Conservation (phyloP, 2,113 vertebrate genomes). For the Tenrec ecaudatus region DNA sequence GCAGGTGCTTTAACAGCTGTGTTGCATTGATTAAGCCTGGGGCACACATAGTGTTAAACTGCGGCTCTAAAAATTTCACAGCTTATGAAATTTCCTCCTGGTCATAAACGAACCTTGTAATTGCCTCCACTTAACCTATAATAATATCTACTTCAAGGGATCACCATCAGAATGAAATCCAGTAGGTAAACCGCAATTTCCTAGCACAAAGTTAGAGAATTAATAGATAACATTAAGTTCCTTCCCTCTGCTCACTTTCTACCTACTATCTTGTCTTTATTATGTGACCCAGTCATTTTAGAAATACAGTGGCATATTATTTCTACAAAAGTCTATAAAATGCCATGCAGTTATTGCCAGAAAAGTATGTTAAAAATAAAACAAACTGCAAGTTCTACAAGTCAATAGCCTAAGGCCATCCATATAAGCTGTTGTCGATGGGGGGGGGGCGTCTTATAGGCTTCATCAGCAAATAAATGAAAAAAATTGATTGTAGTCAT, state of each 20-base stretch:
- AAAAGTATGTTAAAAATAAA: neutral
- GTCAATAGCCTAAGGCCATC: neutral
- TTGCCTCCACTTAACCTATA: neutral
- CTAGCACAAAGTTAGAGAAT: neutral
- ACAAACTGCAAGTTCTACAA: neutral
- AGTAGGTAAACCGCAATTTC: neutral
- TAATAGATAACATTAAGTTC: neutral
- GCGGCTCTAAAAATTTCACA: neutral
- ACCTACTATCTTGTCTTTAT: too few relatives aligned
- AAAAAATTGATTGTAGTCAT: neutral
- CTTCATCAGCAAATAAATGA: neutral
- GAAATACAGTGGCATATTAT: neutral
- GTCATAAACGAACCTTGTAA: neutral
- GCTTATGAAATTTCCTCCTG: neutral
- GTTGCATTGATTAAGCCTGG: neutral
- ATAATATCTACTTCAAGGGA: neutral
- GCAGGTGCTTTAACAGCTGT: neutral
- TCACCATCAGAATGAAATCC: neutral
- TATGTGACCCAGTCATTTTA: too few relatives aligned
- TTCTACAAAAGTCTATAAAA: neutral
- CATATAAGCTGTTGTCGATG: neutral
- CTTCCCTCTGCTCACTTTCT: neutral
- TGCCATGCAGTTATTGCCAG: neutral
- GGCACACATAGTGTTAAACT: neutral
- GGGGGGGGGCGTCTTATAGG: neutral